Conservation (phyloP, 1,140 invertebrate species). For the Sinella curviseta region DNA sequence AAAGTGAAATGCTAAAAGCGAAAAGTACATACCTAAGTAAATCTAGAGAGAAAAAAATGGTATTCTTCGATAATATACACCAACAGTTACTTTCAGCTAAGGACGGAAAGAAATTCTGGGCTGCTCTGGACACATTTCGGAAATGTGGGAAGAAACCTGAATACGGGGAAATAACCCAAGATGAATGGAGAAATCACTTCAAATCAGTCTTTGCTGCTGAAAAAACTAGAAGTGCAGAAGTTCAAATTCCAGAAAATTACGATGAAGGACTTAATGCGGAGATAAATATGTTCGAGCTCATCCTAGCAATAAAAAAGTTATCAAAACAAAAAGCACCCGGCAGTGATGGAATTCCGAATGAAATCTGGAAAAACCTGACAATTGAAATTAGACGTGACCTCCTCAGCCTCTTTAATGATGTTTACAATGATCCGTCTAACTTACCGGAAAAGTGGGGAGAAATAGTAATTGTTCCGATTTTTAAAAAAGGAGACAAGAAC, state of each 20-base stretch:
- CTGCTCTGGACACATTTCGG: neutral
- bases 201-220: neutral
- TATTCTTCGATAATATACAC: neutral
- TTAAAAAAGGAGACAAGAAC: slow-evolving; percentile 47
- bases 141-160: neutral
- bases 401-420: neutral
- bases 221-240: neutral
- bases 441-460: slow-evolving; percentile 32
- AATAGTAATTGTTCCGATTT: slow-evolving; percentile 32
- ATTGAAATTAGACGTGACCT: neutral
- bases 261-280: neutral
- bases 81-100: neutral
- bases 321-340: slow-evolving; percentile 48
- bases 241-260: neutral
- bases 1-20: neutral
- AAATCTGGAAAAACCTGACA: slow-evolving; percentile 43
- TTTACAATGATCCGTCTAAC: neutral
- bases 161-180: neutral
- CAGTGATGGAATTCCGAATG: slow-evolving; percentile 46
- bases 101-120: neutral
- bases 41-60: neutral
- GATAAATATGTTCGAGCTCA: slow-evolving; percentile 17
- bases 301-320: slow-evolving; percentile 35
- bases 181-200: neutral
- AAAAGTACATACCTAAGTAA: neutral